Base-by-base conservation (phyloP, 1,140 invertebrate species). In the Dendroctonus valens region DNA sequence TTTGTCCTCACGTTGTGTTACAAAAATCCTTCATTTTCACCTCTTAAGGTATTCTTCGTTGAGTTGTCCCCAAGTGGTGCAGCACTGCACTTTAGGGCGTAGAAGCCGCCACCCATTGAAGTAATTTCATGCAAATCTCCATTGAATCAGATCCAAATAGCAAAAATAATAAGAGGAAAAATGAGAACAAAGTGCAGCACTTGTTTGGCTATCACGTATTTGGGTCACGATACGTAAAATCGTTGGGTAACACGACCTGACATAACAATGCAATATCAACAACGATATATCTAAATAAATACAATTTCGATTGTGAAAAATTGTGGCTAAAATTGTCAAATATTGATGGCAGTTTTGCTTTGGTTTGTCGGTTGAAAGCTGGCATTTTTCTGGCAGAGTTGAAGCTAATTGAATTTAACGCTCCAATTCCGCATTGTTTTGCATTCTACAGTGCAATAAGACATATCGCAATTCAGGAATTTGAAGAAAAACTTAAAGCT, bases 151-250 rank as follows among this genome's bases (percentile, higher is more conserved):
- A 44, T 44, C 40, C 26, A 59, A 59, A 46, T 46, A 12, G 12
- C 37, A 59, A 49, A 59, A 15, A 38, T 8, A 48, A 11, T 48
- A 48, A 5, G 14, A 11, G 40, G 12, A 58, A 59, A 59, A 39
- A 14, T 39, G 7, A 8, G 7, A 58, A 58, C 37, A 59, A 59
- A 59, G 58, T 59, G 58, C 58, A 59, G 40, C 46, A 59, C 58
- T 59, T 59, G 58, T 59, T 49, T 59, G 44, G 41, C n/a, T 59
- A 59, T 59, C 58, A 59, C 58, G 58, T 59, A 59, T 59, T 59
- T 59, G 38, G 44, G 58, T 59, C 58, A 59, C 54, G 54, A 58
- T 41, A 42, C 40, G 40, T 7, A 39, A 59, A 59, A 49, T 49
- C 8, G 44, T 50, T 49, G 58, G 5, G 58, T 49, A 49, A 59